phyloP scores from a whole-genome alignment of 2,888 invertebrate genomes.

The Eupithecia abbreviata region DNA sequence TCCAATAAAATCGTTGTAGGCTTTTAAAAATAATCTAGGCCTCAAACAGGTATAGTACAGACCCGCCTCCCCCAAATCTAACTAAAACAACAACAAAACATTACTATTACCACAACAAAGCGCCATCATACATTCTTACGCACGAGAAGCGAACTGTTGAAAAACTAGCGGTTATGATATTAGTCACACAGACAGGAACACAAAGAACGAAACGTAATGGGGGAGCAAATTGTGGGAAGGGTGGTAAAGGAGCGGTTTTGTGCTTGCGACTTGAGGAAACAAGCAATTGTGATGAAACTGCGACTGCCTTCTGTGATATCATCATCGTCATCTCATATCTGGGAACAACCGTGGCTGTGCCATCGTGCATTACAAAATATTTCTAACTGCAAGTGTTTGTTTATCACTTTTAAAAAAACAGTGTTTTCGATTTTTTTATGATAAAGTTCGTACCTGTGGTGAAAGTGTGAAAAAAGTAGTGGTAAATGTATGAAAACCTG shows the following conservation, averaged over 20 bases:
- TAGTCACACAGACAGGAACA: conserved; percentile 37
- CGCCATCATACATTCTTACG: conserved; percentile 6
- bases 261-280: conserved; percentile 13
- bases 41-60: not conserved
- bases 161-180: conserved; percentile 39
- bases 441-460: no score
- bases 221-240: conserved; percentile 36
- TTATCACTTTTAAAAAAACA: no score
- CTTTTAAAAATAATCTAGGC: not conserved
- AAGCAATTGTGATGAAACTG: not conserved
- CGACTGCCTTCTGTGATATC: not conserved
- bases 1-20: not conserved
- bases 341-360: no score
- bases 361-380: no score
- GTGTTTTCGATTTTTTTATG: no score
- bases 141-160: conserved; percentile 22
- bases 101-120: conserved; percentile 25
- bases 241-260: conserved; percentile 21
- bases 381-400: no score
- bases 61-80: not conserved
- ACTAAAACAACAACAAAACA: not conserved
- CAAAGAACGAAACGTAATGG: conserved; percentile 40
- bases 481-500: no score
- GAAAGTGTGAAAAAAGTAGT: no score
- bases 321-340: no score